phyloP scores from a whole-genome alignment of 2,797 vertebrate species.

The Mus caroli region DNA sequence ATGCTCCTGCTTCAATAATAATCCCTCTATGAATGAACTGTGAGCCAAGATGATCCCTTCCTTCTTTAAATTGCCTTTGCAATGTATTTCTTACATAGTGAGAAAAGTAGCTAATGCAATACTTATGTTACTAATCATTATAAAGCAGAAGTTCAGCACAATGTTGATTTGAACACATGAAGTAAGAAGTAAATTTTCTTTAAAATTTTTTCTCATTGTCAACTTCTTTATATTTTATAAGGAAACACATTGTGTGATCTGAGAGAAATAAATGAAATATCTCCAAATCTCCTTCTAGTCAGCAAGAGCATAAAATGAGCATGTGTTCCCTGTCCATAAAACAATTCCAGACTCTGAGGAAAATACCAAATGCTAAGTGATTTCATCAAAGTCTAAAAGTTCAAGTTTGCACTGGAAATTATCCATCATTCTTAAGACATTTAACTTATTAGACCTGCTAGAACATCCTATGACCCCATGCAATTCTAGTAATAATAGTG shows the following conservation, averaged over 20 bases:
- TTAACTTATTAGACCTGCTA: neutral
- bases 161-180: neutral
- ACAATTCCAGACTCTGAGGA: neutral
- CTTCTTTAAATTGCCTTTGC: neutral
- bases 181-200: neutral
- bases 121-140: neutral
- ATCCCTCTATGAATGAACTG: neutral
- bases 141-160: neutral
- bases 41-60: neutral
- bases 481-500: neutral
- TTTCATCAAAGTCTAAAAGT: neutral
- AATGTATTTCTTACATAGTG: neutral
- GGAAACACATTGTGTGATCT: neutral
- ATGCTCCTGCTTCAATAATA: neutral
- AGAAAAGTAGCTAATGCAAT: neutral
- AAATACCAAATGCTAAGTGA: neutral
- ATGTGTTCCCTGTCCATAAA: neutral
- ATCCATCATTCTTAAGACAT: neutral
- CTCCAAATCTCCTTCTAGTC: conserved; percentile 32
- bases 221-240: neutral
- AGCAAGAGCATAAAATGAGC: neutral
- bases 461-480: conserved; percentile 22
- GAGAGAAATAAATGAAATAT: conserved; percentile 16
- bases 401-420: neutral
- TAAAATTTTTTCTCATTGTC: neutral